Evolutionary conservation across 2,797 vertebrate genomes (phyloP).

Genomic region (Hypotaenidia philippensis): DNA sequence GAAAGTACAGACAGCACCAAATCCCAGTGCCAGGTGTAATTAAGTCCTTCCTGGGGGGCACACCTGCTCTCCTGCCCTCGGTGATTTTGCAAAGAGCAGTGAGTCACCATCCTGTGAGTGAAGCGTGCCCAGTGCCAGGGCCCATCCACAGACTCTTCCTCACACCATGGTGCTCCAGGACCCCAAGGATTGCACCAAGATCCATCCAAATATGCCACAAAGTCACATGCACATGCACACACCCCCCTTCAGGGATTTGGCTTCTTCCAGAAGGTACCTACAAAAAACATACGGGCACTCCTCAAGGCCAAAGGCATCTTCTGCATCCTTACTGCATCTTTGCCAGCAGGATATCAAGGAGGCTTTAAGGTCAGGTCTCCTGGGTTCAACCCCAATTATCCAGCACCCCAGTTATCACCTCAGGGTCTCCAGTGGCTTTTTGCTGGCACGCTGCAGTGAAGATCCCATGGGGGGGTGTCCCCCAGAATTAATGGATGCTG

Average conservation of each 20-base stretch:
- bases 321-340: neutral
- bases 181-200: neutral
- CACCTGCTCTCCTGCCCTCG: neutral
- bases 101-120: neutral
- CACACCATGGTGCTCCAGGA: neutral
- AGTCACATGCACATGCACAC: neutral
- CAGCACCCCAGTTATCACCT: neutral
- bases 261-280: neutral
- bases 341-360: neutral
- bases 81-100: neutral
- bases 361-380: neutral
- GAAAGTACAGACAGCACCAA: neutral
- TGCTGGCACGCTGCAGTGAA: neutral
- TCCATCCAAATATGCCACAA: neutral
- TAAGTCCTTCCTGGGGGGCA: neutral
- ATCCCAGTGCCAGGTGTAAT: neutral
- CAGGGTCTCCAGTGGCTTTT: neutral
- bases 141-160: neutral
- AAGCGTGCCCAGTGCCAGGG: neutral
- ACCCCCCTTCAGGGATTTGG: neutral
- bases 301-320: neutral
- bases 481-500: accelerated
- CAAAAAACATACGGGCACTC: neutral
- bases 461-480: neutral
- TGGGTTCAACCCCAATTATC: neutral